These are phyloP conservation scores for Strix uralensis DNA, from an alignment of 2,113 vertebrate genomes.

Conservation along the genomic window DNA sequence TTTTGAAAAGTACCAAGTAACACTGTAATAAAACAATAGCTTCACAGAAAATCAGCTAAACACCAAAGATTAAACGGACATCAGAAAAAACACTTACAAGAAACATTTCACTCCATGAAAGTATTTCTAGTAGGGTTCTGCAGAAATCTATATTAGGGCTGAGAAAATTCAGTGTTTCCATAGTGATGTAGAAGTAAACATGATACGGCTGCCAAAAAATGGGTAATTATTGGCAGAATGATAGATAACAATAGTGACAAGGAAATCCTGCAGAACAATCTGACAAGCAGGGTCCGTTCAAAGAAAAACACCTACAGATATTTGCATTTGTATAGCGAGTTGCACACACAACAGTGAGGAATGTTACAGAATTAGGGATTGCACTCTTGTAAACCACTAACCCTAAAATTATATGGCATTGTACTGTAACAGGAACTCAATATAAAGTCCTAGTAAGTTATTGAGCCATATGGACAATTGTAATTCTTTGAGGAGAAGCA, in stretches of 20 bases:
- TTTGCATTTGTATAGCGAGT: not conserved
- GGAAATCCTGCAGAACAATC: conserved; percentile 22
- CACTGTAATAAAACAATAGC: not conserved
- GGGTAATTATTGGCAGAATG: conserved; percentile 46
- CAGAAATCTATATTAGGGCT: not conserved
- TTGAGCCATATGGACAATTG: not conserved
- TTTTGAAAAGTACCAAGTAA: not conserved
- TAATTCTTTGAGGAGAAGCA: not conserved
- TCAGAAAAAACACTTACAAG: not conserved
- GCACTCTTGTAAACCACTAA: not conserved
- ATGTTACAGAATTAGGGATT: not conserved
- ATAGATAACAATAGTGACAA: conserved; percentile 27
- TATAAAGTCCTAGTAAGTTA: not conserved
- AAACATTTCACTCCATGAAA: not conserved
- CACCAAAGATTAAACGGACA: not conserved
- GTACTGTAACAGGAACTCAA: not conserved
- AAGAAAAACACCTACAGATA: not conserved
- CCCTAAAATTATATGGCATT: not conserved
- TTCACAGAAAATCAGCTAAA: not conserved
- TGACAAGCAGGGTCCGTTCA: not conserved
- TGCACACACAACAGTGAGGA: not conserved
- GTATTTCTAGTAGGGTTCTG: conserved; percentile 7
- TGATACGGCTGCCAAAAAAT: conserved; percentile 15
- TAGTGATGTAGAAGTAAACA: conserved; percentile 58
- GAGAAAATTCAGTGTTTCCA: conserved; percentile 48